Evolutionary conservation across 37 sponge, comb jelly and placozoan species (phyloP), one percentile per base, ranked within the genome.

Genomic region (Haliclona indistincta): DNA sequence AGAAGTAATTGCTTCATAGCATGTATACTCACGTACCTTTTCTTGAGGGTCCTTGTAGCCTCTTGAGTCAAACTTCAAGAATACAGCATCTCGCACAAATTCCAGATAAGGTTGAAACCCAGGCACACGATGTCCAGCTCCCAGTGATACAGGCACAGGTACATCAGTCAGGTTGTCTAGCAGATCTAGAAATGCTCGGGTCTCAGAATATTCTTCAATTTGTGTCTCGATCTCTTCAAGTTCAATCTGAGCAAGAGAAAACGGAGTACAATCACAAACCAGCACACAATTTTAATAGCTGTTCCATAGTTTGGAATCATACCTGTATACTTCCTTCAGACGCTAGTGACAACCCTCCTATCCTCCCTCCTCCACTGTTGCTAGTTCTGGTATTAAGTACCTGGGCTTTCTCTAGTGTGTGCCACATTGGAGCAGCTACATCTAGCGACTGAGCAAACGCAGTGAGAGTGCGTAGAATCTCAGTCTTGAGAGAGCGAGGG

Each of bases 201-300:
- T 96, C 45, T 94, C 88, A 2, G 86, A 78, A 60, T 99, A 99
- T 30, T 90, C 90, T 54, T 90, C 96, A 7, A 72, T 71, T 65
- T 86, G 62, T 7, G 96, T 90, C 73, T 99, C 99, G 10, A 99
- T 84, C 70, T 99, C 97, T 52, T 93, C 91, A 44, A 99, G 63
- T 74, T 99, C 99, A 55, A 90, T 66, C 99, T 99, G 52, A n/a
- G 55, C 67, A 29, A 74, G 38, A 71, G 44, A 71, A 39, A 54
- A 39, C 35, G 26, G 40, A 39, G 54, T 43, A 71, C 73, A 71
- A 28, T 40, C 54, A 54, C 54, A 71, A 39, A 52, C 52, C 6
- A 19, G 40, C 32, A 39, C 20, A 52, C 39, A 41, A 29, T 61
- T 30, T 29, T 61, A 61, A 61, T n/a, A n/a, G 25, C 8, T 23